phyloP scores from a whole-genome alignment of 2,113 vertebrate genomes.

The Apaloderma vittatum region DNA sequence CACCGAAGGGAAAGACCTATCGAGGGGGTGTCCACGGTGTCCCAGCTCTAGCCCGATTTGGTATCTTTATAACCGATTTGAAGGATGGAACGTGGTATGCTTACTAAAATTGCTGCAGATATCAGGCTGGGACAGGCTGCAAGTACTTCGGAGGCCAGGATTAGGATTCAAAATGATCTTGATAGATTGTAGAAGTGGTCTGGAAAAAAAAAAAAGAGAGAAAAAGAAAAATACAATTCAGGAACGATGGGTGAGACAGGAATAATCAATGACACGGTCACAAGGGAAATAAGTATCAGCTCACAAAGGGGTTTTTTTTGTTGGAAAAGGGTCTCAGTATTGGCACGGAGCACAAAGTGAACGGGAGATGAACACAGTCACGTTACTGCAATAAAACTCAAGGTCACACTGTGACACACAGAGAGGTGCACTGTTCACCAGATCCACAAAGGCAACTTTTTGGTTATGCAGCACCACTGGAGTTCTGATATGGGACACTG shows the following conservation, averaged over 20 bases:
- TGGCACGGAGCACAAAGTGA: neutral
- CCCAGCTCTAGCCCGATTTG: neutral
- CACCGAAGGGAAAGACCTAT: rapidly evolving
- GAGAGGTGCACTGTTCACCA: neutral
- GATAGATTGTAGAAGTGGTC: conserved; percentile 67
- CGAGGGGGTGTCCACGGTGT: rapidly evolving
- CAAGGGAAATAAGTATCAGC: neutral
- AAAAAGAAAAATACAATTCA: conserved; percentile 19
- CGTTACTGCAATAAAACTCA: neutral
- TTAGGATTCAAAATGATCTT: conserved; percentile 65
- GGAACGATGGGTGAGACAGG: neutral
- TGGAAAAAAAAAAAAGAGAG: conserved; percentile 28
- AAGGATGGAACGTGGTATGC: neutral
- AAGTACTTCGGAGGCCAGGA: conserved; percentile 49
- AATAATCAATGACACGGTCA: neutral
- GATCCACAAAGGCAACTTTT: neutral
- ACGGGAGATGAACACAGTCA: neutral
- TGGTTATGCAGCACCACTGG: neutral
- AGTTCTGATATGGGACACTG: neutral
- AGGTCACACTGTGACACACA: rapidly evolving
- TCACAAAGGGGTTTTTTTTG: neutral
- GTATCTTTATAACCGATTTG: neutral
- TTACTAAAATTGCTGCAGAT: conserved; percentile 53
- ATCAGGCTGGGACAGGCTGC: conserved; percentile 42
- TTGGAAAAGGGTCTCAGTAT: neutral